These are phyloP conservation scores for Trachurus trachurus DNA, from an alignment of 2,797 vertebrate species.

Conservation along the genomic window DNA sequence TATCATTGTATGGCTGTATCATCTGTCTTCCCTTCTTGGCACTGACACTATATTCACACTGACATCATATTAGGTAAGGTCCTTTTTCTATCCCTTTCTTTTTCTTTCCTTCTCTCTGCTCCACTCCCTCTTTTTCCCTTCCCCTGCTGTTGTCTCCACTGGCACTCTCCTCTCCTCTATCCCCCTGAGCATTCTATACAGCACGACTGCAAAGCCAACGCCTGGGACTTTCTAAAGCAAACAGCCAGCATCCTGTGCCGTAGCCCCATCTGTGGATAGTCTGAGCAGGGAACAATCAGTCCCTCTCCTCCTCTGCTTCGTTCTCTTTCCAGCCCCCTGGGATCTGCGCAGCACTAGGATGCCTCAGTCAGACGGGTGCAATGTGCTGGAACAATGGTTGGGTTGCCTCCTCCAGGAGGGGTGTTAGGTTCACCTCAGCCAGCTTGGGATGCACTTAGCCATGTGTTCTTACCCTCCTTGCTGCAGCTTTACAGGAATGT, in stretches of 20 bases:
- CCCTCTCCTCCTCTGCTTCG: constrained; percentile 74
- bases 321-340: constrained; percentile 73
- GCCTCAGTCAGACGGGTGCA: constrained; percentile 81
- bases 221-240: constrained; percentile 84
- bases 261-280: constrained; percentile 83
- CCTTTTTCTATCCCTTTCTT: constrained; percentile 57
- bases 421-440: constrained; percentile 79
- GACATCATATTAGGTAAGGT: constrained; percentile 80
- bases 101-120: constrained; percentile 48
- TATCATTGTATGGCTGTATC: constrained; percentile 79
- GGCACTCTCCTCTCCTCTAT: constrained; percentile 69
- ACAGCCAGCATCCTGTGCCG: constrained; percentile 79
- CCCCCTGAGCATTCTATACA: constrained; percentile 75
- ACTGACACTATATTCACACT: constrained; percentile 82
- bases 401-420: constrained; percentile 72
- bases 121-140: constrained; percentile 49
- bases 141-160: constrained; percentile 73
- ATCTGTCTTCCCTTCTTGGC: constrained; percentile 80
- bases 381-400: constrained; percentile 83
- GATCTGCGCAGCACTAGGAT: constrained; percentile 71
- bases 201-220: constrained; percentile 76
- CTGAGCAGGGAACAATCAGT: constrained; percentile 82
- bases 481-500: constrained; percentile 69
- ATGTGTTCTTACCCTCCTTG: constrained; percentile 64
- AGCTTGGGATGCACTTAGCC: constrained; percentile 78